These are phyloP conservation scores for Ginglymostoma cirratum DNA, from an alignment of 2,113 vertebrate species.

Conservation along the genomic window DNA sequence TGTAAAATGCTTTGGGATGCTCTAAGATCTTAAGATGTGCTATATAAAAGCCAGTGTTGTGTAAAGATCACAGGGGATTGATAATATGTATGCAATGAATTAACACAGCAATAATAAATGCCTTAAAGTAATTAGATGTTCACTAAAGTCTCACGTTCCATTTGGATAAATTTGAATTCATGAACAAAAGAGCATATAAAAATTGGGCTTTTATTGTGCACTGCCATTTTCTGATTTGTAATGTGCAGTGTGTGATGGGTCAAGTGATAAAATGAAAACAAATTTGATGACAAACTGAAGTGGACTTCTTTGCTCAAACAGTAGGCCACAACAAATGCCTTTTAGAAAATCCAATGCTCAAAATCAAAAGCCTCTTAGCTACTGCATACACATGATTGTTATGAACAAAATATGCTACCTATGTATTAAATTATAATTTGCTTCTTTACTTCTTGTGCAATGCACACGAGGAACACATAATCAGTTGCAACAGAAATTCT, in stretches of 20 bases:
- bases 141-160: not conserved
- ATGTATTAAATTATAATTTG: not conserved
- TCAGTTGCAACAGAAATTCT: not conserved
- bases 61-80: not conserved
- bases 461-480: not conserved
- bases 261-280: not conserved
- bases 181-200: not conserved
- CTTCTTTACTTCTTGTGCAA: not conserved
- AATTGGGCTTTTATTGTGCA: not conserved
- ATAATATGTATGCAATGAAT: not conserved
- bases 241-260: not conserved
- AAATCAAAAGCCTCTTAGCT: not conserved
- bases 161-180: not conserved
- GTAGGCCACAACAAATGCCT: not conserved
- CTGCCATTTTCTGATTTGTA: not conserved
- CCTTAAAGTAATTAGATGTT: not conserved
- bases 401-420: not conserved
- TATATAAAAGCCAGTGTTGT: no score
- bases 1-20: no score
- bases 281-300: not conserved
- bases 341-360: not conserved
- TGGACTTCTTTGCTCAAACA: not conserved
- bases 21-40: no score
- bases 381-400: not conserved
- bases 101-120: not conserved